Base-by-base conservation (phyloP, 2,888 invertebrate genomes). In the Troides aeacus region DNA sequence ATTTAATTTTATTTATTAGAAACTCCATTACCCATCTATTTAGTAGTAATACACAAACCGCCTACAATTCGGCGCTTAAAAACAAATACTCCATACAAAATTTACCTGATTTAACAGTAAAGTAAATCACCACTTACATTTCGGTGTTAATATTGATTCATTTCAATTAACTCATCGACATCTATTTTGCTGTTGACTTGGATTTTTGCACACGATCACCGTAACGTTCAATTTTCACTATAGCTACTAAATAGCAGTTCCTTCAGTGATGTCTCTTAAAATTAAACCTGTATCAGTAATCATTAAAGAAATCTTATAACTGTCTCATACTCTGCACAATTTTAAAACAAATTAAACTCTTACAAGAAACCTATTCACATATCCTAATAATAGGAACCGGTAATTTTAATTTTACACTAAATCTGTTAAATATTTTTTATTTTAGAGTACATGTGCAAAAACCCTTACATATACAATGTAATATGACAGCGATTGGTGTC, bases 1-100 rank as follows among this genome's bases (percentile, higher is more conserved):
- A 74, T 72, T 81, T 82, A 76, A 76, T 80, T 77, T 84, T 78
- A 79, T 89, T 89, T 90, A 88, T 87, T 87, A 85, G 83, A 88
- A 88, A 85, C 81, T 78, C 83, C 83, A 78, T 81, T 75, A 77
- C 76, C 79, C 85, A 86, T 77, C 83, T 81, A 83, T 77, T 74
- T 75, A 83, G 82, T 87, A 85, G 78, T 82, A 84, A 79, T 82
- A 81, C 77, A 80, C 76, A 75, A 76, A 73, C 77, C 74, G 64
- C 76, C 78, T 78, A 77, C 82, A 73, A 78, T 81, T 62, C 78
- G 74, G 79, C 79, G 78, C 74, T 80, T 78, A 75, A 71, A 79
- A 81, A 78, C 75, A 76, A 81, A 78, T 76, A 24, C 68, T 68
- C 77, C 76, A 57, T 67, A 71, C 67, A 70, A 70, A 70, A 70